phyloP scores from a whole-genome alignment of 92 coral and sea anemone genomes.

The Palythoa grandis region DNA sequence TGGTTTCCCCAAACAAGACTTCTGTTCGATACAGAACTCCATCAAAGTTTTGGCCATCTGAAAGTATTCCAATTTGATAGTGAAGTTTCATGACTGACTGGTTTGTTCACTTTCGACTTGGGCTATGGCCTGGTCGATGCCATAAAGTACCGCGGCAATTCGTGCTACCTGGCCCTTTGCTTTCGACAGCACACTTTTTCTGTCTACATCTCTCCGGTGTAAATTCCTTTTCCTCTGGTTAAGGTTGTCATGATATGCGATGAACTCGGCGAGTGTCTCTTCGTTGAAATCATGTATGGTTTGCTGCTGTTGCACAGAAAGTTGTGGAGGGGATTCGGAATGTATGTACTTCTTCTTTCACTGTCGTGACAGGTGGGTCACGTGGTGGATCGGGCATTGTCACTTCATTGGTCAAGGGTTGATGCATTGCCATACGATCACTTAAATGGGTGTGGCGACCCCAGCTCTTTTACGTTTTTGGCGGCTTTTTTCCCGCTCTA shows the following conservation, averaged over 20 bases:
- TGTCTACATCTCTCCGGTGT: conserved; percentile 42
- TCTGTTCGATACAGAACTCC: conserved; percentile 52
- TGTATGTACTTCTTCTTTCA: too few relatives aligned
- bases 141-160: conserved; percentile 39
- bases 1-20: conserved; percentile 46
- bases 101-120: not conserved
- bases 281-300: not conserved
- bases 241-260: not conserved
- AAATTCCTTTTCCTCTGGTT: conserved; percentile 5
- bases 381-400: too few relatives aligned
- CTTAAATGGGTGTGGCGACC: too few relatives aligned
- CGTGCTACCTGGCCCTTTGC: conserved; percentile 45
- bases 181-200: conserved; percentile 53
- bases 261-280: conserved; percentile 1
- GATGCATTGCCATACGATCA: too few relatives aligned
- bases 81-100: conserved; percentile 26
- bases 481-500: too few relatives aligned
- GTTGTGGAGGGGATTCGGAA: too few relatives aligned
- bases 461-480: too few relatives aligned
- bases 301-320: too few relatives aligned
- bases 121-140: conserved; percentile 31
- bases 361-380: too few relatives aligned
- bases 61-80: conserved; percentile 28
- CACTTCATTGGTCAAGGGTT: too few relatives aligned
- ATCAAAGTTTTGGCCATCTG: conserved; percentile 27